Base-by-base conservation (phyloP, 2,888 invertebrate species). In the Dilophus febrilis region DNA sequence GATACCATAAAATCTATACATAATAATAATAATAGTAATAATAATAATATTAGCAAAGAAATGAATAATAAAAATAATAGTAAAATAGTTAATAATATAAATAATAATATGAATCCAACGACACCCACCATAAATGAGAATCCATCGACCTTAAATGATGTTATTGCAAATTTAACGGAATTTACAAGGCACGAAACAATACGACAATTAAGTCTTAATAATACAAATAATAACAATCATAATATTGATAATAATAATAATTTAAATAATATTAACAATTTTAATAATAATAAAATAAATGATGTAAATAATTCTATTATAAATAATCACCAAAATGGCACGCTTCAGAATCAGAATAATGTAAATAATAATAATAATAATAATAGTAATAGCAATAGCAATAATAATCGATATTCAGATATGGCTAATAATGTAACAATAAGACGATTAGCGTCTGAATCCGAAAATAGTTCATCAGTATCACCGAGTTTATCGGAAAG, bases 401-500 rank as follows among this genome's bases (percentile, higher is more conserved):
- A 12, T 17, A 14, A 36, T 28, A 36, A 36, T 28, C 16, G 32
- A 16, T 33, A 36, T 27, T 26, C 30, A 26, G 40, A 40, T 17
- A 36, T 31, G 27, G 37, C 19, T 17, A n/a, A n/a, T n/a, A 42
- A 40, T 33, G 30, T 22, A 27, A 38, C 38, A 16, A 37, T 35
- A 32, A 39, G 46, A 41, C 47, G 47, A 30, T 45, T 49, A 40
- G 34, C 41, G 43, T 47, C 48, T 42, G 49, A 49, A 45, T 49
- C 47, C 22, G 49, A 49, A 41, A 48, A 51, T 40, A 50, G 50
- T 44, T 50, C 50, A 46, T 51, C 50, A 29, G 48, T 50, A 38
- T 50, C 51, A 42, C 50, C 51, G 40, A 48, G 50, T 46, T 42
- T 50, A 43, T 51, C 51, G 35, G 51, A 51, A 41, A 43, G 48